phyloP scores from a whole-genome alignment of 2,888 invertebrate species.

The Nomada flava region DNA sequence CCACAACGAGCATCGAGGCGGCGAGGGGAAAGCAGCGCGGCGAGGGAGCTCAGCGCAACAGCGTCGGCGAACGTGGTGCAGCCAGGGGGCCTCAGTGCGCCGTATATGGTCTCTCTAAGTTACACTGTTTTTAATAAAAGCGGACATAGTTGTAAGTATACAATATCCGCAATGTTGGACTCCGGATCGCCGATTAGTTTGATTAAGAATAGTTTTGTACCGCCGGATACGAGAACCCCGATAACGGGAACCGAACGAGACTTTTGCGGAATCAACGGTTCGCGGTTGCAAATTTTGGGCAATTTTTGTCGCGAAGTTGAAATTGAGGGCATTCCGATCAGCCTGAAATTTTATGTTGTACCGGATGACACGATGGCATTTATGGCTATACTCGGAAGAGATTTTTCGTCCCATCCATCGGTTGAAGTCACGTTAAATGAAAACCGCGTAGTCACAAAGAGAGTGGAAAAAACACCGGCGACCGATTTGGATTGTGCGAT shows the following conservation, averaged over 20 bases:
- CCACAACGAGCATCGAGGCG: conserved; percentile 3
- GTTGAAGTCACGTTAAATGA: background rate
- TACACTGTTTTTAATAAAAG: background rate
- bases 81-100: background rate
- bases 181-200: conserved; percentile 28
- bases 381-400: background rate
- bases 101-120: conserved; percentile 2
- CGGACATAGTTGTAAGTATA: background rate
- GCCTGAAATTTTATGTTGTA: background rate
- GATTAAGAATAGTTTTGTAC: conserved; percentile 1
- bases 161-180: background rate
- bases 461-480: too few species aligned
- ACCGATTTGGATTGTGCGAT: background rate
- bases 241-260: background rate
- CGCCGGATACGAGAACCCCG: background rate
- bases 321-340: background rate
- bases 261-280: conserved; percentile 2
- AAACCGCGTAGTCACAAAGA: background rate
- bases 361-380: background rate
- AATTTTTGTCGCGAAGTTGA: background rate
- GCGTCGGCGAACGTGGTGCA: background rate
- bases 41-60: background rate
- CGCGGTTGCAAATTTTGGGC: background rate
- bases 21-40: background rate
- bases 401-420: background rate